Evolutionary conservation across 1,140 invertebrate genomes (phyloP), one percentile per base, ranked within the genome.

Genomic region (Drosophila varians): DNA sequence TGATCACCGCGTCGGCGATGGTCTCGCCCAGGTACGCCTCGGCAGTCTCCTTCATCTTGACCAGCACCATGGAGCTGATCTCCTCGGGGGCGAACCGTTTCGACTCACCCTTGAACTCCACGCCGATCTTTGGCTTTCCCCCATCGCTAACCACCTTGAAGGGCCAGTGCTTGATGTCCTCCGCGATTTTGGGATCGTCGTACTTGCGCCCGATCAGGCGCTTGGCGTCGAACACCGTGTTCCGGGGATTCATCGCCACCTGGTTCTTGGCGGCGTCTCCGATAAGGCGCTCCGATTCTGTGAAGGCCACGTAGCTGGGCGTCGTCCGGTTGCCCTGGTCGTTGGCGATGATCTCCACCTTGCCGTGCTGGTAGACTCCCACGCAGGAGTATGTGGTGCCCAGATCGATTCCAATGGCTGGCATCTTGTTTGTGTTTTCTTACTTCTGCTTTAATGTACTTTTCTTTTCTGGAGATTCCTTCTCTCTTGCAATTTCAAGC

Each of bases 251-350:
- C 36, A 38, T 38, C 36, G 36, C 36, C 12, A 38, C 36, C 36
- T 38, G 36, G 36, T 38, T 38, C 36, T 38, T 38, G 36, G 36
- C 36, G 36, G 36, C 36, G 36, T 38, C 36, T 38, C 36, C 36
- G 36, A 38, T 38, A 3, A 38, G 36, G 14, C 36, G 36, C 36
- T 38, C 36, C 12, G 36, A 38, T 7, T 42, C 98, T 51, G 97
- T 98, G 93, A 99, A 99, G 26, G 97, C 97, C 16, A 99, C 98
- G 93, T 98, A 99, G 69, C 96, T 97, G 18, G 98, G 98, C 46
- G 98, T 99, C 16, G 98, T 99, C 73, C 98, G 93, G 92, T 99
- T 99, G 83, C 98, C 98, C 91, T 97, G 96, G 91, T 98, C 97
- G 91, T 98, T 98, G 79, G 96, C 96, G 79, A 98, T 97, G 80